phyloP scores from a whole-genome alignment of 1,140 invertebrate species.

The Heliconius hewitsoni region DNA sequence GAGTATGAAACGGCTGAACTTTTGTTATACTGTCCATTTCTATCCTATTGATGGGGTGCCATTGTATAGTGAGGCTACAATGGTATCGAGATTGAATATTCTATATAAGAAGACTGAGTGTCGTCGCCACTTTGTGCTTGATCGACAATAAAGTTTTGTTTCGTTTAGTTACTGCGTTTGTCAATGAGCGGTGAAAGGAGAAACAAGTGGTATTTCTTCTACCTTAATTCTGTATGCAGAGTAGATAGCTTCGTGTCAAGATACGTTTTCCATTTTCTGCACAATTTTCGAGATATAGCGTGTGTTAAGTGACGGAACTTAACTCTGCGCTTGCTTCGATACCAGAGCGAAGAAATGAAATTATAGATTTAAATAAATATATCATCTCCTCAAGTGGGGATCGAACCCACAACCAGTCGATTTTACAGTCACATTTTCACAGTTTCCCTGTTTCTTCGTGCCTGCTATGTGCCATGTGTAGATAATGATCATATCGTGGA shows the following conservation, averaged over 20 bases:
- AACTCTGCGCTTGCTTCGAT: no score
- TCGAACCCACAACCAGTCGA: no score
- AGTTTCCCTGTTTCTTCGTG: no score
- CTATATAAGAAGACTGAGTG: not conserved
- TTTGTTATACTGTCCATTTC: slow-evolving; percentile 18
- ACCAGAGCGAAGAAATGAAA: no score
- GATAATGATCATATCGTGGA: no score
- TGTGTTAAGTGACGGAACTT: no score
- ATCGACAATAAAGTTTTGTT: not conserved
- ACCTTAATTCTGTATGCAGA: not conserved
- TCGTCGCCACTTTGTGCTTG: not conserved
- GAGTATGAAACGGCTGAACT: slow-evolving; percentile 19
- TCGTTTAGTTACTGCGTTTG: not conserved
- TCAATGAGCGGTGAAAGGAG: not conserved
- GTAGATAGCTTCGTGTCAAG: no score
- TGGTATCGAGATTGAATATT: slow-evolving; percentile 13
- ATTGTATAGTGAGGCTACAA: slow-evolving; percentile 13
- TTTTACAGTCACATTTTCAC: no score
- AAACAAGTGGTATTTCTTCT: not conserved
- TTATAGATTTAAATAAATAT: no score
- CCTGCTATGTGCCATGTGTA: no score
- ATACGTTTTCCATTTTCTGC: no score
- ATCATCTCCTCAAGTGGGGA: rapidly evolving
- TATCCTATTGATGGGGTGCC: not conserved
- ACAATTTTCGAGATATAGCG: no score